These are phyloP conservation scores for Epizoanthus rinbou DNA, from an alignment of 92 coral and sea anemone genomes.

Conservation along the genomic window DNA sequence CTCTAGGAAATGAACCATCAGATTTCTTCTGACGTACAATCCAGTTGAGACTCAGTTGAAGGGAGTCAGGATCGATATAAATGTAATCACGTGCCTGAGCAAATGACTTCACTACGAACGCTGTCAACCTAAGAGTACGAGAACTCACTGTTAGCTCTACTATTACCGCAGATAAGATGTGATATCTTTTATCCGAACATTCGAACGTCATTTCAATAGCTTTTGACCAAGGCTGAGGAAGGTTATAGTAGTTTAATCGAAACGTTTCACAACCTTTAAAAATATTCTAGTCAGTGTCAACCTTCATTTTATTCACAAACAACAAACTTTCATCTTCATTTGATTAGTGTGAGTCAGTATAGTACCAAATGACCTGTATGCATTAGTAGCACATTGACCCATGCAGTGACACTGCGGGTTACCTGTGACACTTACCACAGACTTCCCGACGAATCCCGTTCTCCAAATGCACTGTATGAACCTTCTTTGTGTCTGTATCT, in stretches of 20 bases:
- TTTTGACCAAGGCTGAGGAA: no score
- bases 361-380: background rate
- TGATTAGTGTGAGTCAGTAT: no score
- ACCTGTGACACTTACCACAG: conserved; percentile 70
- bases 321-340: no score
- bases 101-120: conserved; percentile 94
- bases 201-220: no score
- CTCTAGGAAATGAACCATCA: conserved; percentile 77
- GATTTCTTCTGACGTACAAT: conserved; percentile 67
- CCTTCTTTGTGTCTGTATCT: conserved; percentile 84
- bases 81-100: conserved; percentile 87
- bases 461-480: conserved; percentile 98
- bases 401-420: background rate
- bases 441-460: conserved; percentile 75
- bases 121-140: conserved; percentile 78
- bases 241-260: no score
- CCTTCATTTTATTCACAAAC: no score
- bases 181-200: no score
- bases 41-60: conserved; percentile 64
- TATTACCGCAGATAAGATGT: no score
- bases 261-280: no score
- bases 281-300: no score
- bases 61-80: conserved; percentile 70
- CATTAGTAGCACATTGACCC: background rate
- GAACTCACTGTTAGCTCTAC: background rate